These are phyloP conservation scores for Rhynchophorus ferrugineus DNA, from an alignment of 1,140 invertebrate genomes.

Conservation along the genomic window DNA sequence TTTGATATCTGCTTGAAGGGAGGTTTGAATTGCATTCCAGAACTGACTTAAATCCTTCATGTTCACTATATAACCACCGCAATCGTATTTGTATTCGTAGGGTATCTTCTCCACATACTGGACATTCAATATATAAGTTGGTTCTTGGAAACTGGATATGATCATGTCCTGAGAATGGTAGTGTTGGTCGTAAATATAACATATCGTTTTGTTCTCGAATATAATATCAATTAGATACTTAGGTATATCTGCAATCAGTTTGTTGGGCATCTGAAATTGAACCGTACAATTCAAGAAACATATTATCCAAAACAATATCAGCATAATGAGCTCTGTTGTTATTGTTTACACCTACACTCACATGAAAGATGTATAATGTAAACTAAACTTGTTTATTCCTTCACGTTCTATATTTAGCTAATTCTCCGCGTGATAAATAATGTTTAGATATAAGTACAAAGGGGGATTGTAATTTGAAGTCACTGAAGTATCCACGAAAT, in stretches of 20 bases:
- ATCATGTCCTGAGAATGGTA: neutral
- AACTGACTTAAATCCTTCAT: neutral
- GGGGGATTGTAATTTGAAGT: no score
- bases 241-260: neutral
- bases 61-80: slow-evolving; percentile 8
- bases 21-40: no score
- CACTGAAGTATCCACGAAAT: no score
- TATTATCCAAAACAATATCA: neutral
- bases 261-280: neutral
- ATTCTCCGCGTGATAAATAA: no score
- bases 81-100: neutral
- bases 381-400: no score
- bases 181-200: neutral
- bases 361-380: no score
- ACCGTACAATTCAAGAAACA: neutral
- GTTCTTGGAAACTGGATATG: neutral
- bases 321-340: no score
- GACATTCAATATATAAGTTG: neutral
- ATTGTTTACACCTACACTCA: no score
- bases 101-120: neutral
- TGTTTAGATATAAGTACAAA: no score
- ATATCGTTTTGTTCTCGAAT: neutral
- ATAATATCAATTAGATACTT: neutral
- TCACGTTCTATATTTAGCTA: no score
- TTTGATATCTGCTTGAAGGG: neutral